Conservation (phyloP, 2,113 vertebrate genomes). For the Brachypteracias leptosomus region DNA sequence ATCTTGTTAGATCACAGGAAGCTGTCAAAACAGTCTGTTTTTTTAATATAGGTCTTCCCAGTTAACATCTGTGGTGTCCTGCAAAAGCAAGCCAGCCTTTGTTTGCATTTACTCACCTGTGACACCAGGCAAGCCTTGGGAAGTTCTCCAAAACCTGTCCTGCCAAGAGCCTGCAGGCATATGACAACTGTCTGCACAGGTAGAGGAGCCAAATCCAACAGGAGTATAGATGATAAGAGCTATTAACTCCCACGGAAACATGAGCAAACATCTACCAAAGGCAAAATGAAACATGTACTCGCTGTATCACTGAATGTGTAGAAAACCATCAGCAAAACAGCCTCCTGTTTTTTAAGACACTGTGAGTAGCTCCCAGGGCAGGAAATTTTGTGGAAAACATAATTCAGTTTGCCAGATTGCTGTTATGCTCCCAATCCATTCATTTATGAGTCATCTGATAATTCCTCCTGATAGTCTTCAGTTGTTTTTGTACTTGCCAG, state of each 20-base stretch:
- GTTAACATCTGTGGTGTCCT: not conserved
- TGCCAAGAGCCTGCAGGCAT: constrained; percentile 14
- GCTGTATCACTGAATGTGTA: constrained; percentile 12
- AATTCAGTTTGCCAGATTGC: not conserved
- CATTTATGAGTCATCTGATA: not conserved
- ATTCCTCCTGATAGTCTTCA: not conserved
- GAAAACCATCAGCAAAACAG: not conserved
- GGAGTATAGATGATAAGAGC: constrained; percentile 8
- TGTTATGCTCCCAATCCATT: not conserved
- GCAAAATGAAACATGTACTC: constrained; percentile 9
- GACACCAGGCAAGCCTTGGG: constrained; percentile 37
- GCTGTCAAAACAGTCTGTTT: not conserved
- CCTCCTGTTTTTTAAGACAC: not conserved
- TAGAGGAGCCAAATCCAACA: constrained; percentile 29
- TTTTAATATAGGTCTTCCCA: not conserved
- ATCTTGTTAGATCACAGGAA: not conserved
- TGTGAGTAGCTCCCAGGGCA: not conserved
- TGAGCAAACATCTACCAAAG: constrained; percentile 22
- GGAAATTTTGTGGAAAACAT: not conserved
- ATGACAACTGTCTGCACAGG: not conserved
- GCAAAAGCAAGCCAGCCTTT: not conserved
- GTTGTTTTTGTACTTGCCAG: not conserved
- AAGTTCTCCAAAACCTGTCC: constrained; percentile 12
- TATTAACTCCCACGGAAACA: constrained; percentile 29
- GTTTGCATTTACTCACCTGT: not conserved